These are phyloP conservation scores for Neolamprologus falcicula DNA, from an alignment of 2,113 vertebrate genomes.

Conservation along the genomic window DNA sequence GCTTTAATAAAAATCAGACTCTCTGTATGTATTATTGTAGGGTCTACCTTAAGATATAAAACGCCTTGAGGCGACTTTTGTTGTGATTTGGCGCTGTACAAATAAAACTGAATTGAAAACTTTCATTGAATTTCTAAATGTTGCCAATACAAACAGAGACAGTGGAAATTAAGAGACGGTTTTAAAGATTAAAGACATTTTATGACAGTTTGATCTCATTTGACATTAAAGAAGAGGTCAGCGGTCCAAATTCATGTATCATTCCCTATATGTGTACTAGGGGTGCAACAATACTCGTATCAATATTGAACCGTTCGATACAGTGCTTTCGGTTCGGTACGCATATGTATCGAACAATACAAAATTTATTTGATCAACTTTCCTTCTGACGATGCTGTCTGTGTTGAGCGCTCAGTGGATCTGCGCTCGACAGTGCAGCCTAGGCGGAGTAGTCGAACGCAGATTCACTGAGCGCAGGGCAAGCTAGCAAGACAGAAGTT, in stretches of 20 bases:
- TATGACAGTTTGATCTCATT: not conserved
- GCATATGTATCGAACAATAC: no score
- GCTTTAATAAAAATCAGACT: not conserved
- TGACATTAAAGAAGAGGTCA: not conserved
- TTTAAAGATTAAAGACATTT: not conserved
- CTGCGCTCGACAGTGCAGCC: no score
- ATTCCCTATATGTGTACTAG: not conserved
- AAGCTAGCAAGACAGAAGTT: rapidly evolving
- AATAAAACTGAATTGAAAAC: not conserved
- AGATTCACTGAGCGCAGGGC: no score
- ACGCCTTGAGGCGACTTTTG: not conserved
- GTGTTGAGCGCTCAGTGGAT: no score
- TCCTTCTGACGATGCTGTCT: rapidly evolving
- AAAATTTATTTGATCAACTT: rapidly evolving
- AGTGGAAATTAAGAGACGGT: rapidly evolving
- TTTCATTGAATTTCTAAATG: not conserved
- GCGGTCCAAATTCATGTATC: rapidly evolving
- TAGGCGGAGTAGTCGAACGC: no score
- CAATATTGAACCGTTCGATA: rapidly evolving
- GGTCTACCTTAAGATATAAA: not conserved
- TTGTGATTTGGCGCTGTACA: rapidly evolving
- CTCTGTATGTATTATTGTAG: not conserved
- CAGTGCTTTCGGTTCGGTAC: rapidly evolving
- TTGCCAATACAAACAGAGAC: not conserved
- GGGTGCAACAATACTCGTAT: no score